Base-by-base conservation (phyloP, 2,113 vertebrate genomes). In the Phyllostomus hastatus region DNA sequence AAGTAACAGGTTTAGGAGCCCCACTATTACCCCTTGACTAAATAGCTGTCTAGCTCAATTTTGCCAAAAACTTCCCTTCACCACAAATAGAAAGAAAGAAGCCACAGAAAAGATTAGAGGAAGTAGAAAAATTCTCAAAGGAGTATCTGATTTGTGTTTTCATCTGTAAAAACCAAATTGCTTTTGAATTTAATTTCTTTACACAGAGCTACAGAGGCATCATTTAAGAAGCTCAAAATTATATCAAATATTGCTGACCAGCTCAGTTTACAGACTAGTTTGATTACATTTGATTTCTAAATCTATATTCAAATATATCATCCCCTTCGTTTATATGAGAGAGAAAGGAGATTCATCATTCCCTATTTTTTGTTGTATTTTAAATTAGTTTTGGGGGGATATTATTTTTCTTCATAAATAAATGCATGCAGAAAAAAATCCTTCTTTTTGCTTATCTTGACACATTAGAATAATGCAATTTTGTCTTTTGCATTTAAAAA, bases 131-230 rank as follows among this genome's bases (percentile, higher is more conserved):
- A 59, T 76, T 91, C 81, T 95, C 93, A 87, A 75, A 90, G 52
- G 46, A 31, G 75, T 93, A 95, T 91, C 78, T 94, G 88, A 96
- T 94, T 79, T 96, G 61, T 95, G 57, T 96, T 95, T 96, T 94
- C 85, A 93, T 96, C 64, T 94, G 33, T 95, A 79, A 94, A 94
- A 95, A 31, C 20, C 8, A 91, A 97, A 96, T 83, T 91, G 78
- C 15, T 24, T 97, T 96, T 93, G 72, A 92, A 86, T 95, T 97
- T 97, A 92, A 97, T 97, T 94, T 96, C 88, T 95, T 97, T 75
- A 67, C 31, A 35, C 38, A 94, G 67, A 91, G 19, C 22, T 87
- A 59, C n/a, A 76, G 81, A 83, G 33, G 1, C 48, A 57, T 88
- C 81, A 82, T 67, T 89, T 95, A 83, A 66, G 57, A 88, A 80